phyloP scores from a whole-genome alignment of 2,113 vertebrate species.

The Dicerorhinus sumatrensis region DNA sequence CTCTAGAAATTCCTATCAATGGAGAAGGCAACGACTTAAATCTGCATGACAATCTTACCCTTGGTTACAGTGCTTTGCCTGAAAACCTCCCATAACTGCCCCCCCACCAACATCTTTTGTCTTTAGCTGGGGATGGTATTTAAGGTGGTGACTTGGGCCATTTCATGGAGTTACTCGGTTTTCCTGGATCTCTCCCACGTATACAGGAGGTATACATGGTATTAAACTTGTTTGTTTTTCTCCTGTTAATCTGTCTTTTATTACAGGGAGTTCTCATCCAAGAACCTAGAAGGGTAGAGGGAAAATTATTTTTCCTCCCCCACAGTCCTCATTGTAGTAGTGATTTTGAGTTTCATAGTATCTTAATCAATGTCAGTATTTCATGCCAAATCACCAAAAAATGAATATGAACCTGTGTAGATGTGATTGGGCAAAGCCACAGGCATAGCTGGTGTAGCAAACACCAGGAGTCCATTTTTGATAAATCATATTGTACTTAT shows the following conservation, averaged over 20 bases:
- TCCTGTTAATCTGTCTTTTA: constrained; percentile 11
- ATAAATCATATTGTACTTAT: not conserved
- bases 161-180: not conserved
- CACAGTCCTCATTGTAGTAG: not conserved
- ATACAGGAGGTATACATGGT: not conserved
- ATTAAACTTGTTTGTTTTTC: constrained; percentile 5
- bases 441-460: not conserved
- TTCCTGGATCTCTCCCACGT: not conserved
- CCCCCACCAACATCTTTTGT: not conserved
- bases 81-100: not conserved
- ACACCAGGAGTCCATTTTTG: not conserved
- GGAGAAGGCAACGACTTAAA: not conserved
- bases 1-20: not conserved
- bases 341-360: constrained; percentile 5
- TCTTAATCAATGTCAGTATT: constrained; percentile 31
- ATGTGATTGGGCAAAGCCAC: constrained; percentile 15
- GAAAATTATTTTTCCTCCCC: not conserved
- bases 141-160: not conserved
- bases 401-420: constrained; percentile 24
- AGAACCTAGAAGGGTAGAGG: not conserved
- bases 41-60: not conserved
- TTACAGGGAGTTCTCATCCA: not conserved
- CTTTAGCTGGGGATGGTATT: not conserved
- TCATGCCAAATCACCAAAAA: constrained; percentile 48
- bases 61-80: not conserved